Percentiles rank a stretch among this genome's conserved stretches.
phyloP scores from a whole-genome alignment of 2,888 invertebrate genomes.

The Drosophila barbarae region DNA sequence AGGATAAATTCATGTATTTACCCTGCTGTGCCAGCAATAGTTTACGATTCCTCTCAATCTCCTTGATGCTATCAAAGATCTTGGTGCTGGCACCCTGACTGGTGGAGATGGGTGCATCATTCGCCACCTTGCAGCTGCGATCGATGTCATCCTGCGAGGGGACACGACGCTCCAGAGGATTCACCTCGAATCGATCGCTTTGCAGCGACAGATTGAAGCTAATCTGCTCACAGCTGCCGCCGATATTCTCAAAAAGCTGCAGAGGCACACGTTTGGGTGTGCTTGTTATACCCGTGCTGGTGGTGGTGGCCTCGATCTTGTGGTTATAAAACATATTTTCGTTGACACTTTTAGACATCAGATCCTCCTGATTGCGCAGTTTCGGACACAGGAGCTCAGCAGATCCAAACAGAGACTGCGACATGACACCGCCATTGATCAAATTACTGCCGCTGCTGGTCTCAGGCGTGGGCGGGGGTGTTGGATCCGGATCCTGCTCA shows the following conservation, averaged over 20 bases:
- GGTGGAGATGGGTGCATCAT: constrained; percentile 88
- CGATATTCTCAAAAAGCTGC: constrained; percentile 66
- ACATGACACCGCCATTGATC: constrained; percentile 76
- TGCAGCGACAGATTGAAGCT: constrained; percentile 79
- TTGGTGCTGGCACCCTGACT: constrained; percentile 86
- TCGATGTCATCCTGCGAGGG: constrained; percentile 93
- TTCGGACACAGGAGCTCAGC: constrained; percentile 78
- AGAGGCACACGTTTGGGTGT: constrained; percentile 75
- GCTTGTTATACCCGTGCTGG: constrained; percentile 64
- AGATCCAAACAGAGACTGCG: constrained; percentile 79
- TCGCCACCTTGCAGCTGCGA: constrained; percentile 92
- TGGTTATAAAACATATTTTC: constrained; percentile 79
- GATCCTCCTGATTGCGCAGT: constrained; percentile 66
- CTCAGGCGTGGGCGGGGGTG: constrained; percentile 46
- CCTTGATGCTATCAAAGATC: constrained; percentile 91
- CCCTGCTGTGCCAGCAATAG: constrained; percentile 94
- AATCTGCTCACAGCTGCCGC: constrained; percentile 68
- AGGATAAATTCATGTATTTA: constrained; percentile 73
- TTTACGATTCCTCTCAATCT: constrained; percentile 92
- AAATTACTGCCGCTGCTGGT: constrained; percentile 43
- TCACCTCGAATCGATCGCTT: constrained; percentile 79
- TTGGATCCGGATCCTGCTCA: constrained; percentile 24
- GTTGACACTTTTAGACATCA: constrained; percentile 79
- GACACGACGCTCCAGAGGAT: constrained; percentile 80
- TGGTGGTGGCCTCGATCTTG: constrained; percentile 71